These are phyloP conservation scores for Hyaena hyaena DNA, from an alignment of 2,113 vertebrate genomes.

Conservation along the genomic window DNA sequence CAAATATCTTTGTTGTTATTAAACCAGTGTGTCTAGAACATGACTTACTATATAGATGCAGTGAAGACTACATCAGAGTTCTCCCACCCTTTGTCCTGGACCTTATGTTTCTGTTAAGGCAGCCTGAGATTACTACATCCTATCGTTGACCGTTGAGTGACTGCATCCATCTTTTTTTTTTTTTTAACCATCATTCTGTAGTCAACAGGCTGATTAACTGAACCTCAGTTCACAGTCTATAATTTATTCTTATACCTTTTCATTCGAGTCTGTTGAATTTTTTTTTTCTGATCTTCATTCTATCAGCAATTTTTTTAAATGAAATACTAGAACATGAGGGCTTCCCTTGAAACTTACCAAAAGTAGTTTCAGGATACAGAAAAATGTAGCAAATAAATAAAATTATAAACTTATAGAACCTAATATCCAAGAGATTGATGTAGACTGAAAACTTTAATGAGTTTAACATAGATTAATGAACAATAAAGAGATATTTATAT, in stretches of 20 bases:
- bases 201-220: neutral
- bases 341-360: constrained; percentile 21
- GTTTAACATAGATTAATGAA: neutral
- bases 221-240: neutral
- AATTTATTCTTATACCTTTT: constrained; percentile 30
- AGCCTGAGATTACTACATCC: neutral
- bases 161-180: neutral
- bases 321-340: neutral
- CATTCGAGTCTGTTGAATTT: neutral
- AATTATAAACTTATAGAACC: neutral
- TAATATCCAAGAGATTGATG: neutral
- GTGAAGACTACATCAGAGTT: neutral
- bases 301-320: neutral
- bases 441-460: neutral
- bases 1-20: neutral
- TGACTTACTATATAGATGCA: neutral
- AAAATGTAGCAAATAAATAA: constrained; percentile 38
- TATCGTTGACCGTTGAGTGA: neutral
- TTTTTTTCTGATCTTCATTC: neutral
- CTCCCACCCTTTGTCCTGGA: neutral
- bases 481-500: neutral
- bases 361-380: neutral
- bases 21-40: constrained; percentile 1
- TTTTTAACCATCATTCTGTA: neutral
- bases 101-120: neutral